A percentile compares a stretch with the other conserved stretches of the same genome.
phyloP scores from a whole-genome alignment of 1,140 invertebrate genomes.

The Tigriopus japonicus region DNA sequence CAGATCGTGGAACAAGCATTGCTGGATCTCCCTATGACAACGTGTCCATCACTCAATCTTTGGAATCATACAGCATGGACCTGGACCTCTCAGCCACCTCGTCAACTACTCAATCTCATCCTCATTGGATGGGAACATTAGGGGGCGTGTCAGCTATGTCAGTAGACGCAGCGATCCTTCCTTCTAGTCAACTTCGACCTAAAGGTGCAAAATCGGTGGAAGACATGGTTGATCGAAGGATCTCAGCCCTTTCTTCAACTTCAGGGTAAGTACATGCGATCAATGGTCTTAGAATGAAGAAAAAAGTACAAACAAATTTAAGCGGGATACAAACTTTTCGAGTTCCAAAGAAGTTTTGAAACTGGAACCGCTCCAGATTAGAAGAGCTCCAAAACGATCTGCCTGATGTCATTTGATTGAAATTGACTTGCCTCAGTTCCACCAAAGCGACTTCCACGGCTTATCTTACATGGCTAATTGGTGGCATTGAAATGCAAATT shows the following conservation, averaged over 20 bases:
- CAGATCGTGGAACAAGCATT: background rate
- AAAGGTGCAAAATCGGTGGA: constrained; percentile 10
- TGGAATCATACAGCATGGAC: constrained; percentile 2
- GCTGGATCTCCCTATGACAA: constrained; percentile 6
- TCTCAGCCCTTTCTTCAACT: constrained; percentile 9
- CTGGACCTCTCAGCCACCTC: constrained; percentile 1
- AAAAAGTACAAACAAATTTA: background rate
- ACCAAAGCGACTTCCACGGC: too few relatives aligned
- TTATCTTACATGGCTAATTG: too few relatives aligned
- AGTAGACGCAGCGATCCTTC: too few relatives aligned
- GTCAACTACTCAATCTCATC: background rate
- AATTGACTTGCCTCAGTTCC: too few relatives aligned
- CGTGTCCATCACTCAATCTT: background rate
- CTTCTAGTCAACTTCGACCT: background rate
- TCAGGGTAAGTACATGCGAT: constrained; percentile 4
- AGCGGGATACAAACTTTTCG: too few relatives aligned
- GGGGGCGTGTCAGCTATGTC: background rate
- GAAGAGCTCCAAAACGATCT: too few relatives aligned
- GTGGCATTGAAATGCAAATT: too few relatives aligned
- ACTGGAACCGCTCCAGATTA: too few relatives aligned
- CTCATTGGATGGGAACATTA: background rate
- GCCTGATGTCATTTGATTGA: too few relatives aligned
- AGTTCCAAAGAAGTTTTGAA: too few relatives aligned
- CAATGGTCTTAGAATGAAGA: background rate
- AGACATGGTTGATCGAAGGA: constrained; percentile 13